A percentile compares a stretch with the other conserved stretches of the same genome.
Conservation (phyloP, 2,797 vertebrate genomes). For the Chaetodon trifasciatus region DNA sequence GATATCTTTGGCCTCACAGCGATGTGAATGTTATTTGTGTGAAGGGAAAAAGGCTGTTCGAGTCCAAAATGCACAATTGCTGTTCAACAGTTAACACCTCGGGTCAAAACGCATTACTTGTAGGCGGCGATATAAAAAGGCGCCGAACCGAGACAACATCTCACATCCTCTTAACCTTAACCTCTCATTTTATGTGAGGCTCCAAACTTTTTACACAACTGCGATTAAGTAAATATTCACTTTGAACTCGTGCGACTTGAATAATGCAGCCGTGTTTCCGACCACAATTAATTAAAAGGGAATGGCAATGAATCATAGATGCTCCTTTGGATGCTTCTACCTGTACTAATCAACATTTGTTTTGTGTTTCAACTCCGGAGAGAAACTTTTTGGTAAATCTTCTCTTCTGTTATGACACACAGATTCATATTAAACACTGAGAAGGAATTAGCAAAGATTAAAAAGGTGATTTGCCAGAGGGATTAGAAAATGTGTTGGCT, state of each 20-base stretch:
- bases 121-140: slow-evolving; percentile 55
- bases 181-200: slow-evolving; percentile 55
- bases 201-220: slow-evolving; percentile 48
- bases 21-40: slow-evolving; percentile 41
- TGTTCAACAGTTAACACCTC: slow-evolving; percentile 56
- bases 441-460: slow-evolving; percentile 35
- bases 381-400: slow-evolving; percentile 33
- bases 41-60: slow-evolving; percentile 26
- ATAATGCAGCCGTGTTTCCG: slow-evolving; percentile 49
- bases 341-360: slow-evolving; percentile 42
- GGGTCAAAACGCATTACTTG: slow-evolving; percentile 72
- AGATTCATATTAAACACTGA: slow-evolving; percentile 14
- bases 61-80: slow-evolving; percentile 56
- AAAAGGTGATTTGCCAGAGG: slow-evolving; percentile 26
- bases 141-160: slow-evolving; percentile 43
- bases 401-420: slow-evolving; percentile 9
- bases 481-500: slow-evolving; percentile 26
- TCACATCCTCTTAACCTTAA: slow-evolving; percentile 70
- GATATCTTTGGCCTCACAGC: slow-evolving; percentile 37
- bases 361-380: slow-evolving; percentile 33
- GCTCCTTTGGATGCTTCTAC: slow-evolving; percentile 17
- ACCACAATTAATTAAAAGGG: slow-evolving; percentile 56
- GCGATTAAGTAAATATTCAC: slow-evolving; percentile 57
- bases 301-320: slow-evolving; percentile 31
- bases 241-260: slow-evolving; percentile 51